Evolutionary conservation across 2,888 invertebrate genomes (phyloP).

Genomic region (Melipona bicolor): DNA sequence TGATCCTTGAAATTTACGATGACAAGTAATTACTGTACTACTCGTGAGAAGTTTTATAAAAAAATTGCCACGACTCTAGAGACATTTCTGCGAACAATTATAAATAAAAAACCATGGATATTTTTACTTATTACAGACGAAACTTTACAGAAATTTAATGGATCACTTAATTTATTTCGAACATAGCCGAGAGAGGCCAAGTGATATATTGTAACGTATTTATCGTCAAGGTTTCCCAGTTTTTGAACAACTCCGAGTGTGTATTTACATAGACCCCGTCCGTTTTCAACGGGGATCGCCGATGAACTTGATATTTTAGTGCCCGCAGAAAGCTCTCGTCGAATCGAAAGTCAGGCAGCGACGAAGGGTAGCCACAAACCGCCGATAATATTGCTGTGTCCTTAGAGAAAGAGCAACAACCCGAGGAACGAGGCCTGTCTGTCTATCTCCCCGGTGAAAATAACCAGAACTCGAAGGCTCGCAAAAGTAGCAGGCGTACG

Average conservation of each 20-base stretch:
- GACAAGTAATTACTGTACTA: too few species aligned
- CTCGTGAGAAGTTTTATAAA: too few species aligned
- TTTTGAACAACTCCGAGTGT: neutral
- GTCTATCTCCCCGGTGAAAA: conserved; percentile 28
- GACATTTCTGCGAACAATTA: too few species aligned
- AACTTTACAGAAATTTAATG: too few species aligned
- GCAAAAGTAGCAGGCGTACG: neutral
- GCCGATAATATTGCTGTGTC: neutral
- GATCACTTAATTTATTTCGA: too few species aligned
- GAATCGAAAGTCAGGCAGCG: neutral
- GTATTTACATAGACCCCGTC: too few species aligned
- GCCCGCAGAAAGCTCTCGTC: neutral
- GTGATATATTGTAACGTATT: neutral
- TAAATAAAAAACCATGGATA: too few species aligned
- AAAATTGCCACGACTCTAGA: too few species aligned
- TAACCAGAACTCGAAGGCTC: conserved; percentile 12
- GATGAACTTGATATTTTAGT: neutral
- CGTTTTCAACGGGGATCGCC: neutral
- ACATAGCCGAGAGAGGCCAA: too few species aligned
- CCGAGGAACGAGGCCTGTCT: neutral
- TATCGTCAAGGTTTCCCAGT: neutral
- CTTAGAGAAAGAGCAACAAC: neutral
- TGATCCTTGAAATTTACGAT: too few species aligned
- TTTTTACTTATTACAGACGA: too few species aligned
- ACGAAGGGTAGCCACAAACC: neutral